Base-by-base conservation (phyloP, 2,888 invertebrate species). In the Conchocele bisecta region DNA sequence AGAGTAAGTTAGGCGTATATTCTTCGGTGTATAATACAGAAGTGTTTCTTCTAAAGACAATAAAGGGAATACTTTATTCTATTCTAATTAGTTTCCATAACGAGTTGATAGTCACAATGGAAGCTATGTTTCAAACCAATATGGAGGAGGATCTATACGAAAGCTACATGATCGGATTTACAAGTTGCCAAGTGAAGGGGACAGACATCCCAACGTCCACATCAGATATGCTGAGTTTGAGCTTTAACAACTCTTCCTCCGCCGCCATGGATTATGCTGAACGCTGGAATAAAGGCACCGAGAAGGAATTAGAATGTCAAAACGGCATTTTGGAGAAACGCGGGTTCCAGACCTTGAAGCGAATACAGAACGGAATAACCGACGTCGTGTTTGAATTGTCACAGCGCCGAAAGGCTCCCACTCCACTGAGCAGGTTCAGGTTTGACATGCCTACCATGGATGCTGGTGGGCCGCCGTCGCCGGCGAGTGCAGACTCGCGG, bases 91-190 rank as follows among this genome's bases (percentile, higher is more conserved):
- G n/a, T n/a, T n/a, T n/a, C n/a, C n/a, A n/a, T n/a, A n/a, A n/a
- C n/a, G n/a, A n/a, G n/a, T n/a, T n/a, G n/a, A n/a, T n/a, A n/a
- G n/a, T n/a, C n/a, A n/a, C n/a, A n/a, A n/a, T n/a, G n/a, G n/a
- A n/a, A n/a, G n/a, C n/a, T n/a, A n/a, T n/a, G n/a, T n/a, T n/a
- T n/a, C n/a, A n/a, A n/a, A n/a, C n/a, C n/a, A n/a, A n/a, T n/a
- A n/a, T n/a, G n/a, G n/a, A n/a, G n/a, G n/a, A n/a, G n/a, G n/a
- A n/a, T n/a, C n/a, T n/a, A n/a, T n/a, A n/a, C n/a, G n/a, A n/a
- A n/a, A n/a, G n/a, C n/a, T 76, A 76, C 39, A 64, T 66, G n/a
- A 76, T 76, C 17, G 76, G 76, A 17, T 76, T 76, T 61, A 76
- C 76, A 1, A 72, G 72, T 41, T 72, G 69, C 53, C 68, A 72